These are phyloP conservation scores for Drosophila sturtevanti DNA, from an alignment of 1,140 invertebrate genomes.

Conservation along the genomic window DNA sequence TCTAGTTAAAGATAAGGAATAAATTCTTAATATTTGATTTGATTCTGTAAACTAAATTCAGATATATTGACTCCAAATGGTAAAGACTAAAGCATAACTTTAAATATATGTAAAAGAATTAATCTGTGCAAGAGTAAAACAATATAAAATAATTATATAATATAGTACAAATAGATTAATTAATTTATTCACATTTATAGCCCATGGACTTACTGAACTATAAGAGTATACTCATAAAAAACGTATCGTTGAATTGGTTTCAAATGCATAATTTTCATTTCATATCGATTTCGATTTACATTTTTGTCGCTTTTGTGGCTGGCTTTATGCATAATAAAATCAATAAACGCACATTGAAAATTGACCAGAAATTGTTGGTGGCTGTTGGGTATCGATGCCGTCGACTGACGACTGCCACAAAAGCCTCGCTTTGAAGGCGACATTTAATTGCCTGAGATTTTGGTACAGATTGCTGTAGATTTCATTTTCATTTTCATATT, in stretches of 20 bases:
- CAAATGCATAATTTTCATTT: slow-evolving; percentile 75
- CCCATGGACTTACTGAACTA: not conserved
- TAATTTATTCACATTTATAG: too few species aligned
- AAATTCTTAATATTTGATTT: too few species aligned
- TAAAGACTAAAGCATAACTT: too few species aligned
- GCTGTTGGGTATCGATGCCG: not conserved
- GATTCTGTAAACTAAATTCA: too few species aligned
- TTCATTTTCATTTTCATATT: slow-evolving; percentile 15
- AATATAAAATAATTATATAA: too few species aligned
- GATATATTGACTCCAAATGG: too few species aligned
- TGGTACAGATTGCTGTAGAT: slow-evolving; percentile 34
- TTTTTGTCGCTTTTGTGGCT: slow-evolving; percentile 73
- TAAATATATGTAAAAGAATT: too few species aligned
- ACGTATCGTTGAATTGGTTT: slow-evolving; percentile 64
- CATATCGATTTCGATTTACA: slow-evolving; percentile 76
- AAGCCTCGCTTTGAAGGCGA: slow-evolving; percentile 69
- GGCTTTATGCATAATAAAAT: slow-evolving; percentile 79
- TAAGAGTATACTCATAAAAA: slow-evolving; percentile 37
- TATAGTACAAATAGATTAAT: too few species aligned
- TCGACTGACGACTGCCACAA: slow-evolving; percentile 33
- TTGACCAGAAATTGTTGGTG: slow-evolving; percentile 24
- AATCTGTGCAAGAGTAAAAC: too few species aligned
- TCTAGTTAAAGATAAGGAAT: too few species aligned
- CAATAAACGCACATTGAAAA: slow-evolving; percentile 76
- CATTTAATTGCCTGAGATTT: slow-evolving; percentile 73